Evolutionary conservation across 2,888 invertebrate genomes (phyloP), one percentile per base, ranked within the genome.

Genomic region (Campaea margaritaria): DNA sequence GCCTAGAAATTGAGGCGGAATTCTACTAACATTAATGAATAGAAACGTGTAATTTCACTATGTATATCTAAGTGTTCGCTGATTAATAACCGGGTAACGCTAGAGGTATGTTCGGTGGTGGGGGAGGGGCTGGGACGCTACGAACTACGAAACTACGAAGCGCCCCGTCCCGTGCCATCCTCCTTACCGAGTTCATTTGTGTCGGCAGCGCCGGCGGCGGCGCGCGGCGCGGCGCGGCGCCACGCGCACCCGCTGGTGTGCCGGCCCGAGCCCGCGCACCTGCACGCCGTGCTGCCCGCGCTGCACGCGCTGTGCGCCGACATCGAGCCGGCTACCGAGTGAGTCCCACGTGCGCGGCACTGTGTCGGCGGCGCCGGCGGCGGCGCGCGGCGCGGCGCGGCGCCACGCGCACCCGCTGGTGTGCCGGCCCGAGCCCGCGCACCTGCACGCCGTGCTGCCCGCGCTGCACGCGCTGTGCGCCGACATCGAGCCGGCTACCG

Each of bases 221-320:
- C 39, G 39, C 38, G 16, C 21, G 16, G 45, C 45, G 49, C 56
- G 16, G 62, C 9, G 47, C 65, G 13, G 49, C 74, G 72, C 4
- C 72, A 67, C 0, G 70, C 66, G 62, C 76, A 79, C 73, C 81
- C 86, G 66, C 79, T 97, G 47, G 96, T 99, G 52, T 95, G 98
- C 70, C 93, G 95, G 42, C 94, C 96, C 5, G 95, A 75, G 38
- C 87, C 96, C 44, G 95, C 94, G 70, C 95, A 96, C 78, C 94
- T 97, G 74, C 94, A 96, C 79, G 95, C 96, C 28, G 95, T 97
- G 58, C 97, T 97, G 86, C 95, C 96, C 45, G 95, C 97, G 1
- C 92, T 99, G 60, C 96, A 96, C 91, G 94, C 94, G 61, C 97
- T 98, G 71, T 95, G 97, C 65, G 95, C 95, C 55, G 96, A 98